phyloP scores from a whole-genome alignment of 2,113 vertebrate species.

The Istiophorus platypterus region DNA sequence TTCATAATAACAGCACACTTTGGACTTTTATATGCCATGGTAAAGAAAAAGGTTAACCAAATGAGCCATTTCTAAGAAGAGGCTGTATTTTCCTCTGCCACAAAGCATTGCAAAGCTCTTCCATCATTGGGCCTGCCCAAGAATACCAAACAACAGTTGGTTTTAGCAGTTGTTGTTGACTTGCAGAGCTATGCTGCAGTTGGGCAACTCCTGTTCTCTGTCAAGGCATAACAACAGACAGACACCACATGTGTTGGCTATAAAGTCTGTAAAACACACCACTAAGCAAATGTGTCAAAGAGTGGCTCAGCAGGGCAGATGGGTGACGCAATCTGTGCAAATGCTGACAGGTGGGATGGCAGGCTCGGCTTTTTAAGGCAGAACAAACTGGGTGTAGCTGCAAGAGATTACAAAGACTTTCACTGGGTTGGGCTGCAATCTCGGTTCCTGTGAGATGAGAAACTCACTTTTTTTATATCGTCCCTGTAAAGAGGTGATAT shows the following conservation, averaged over 20 bases:
- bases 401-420: conserved; percentile 36
- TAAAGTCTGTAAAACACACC: conserved; percentile 72
- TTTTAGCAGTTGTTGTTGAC: conserved; percentile 83
- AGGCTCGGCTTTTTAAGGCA: conserved; percentile 29
- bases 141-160: conserved; percentile 79
- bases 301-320: conserved; percentile 55
- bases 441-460: conserved; percentile 4
- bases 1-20: conserved; percentile 59
- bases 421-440: conserved; percentile 6
- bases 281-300: conserved; percentile 73
- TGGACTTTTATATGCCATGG: conserved; percentile 64
- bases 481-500: no score
- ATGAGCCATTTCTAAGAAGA: conserved; percentile 55
- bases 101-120: conserved; percentile 74
- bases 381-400: conserved; percentile 9
- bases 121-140: conserved; percentile 69
- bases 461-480: conserved; percentile 30
- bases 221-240: conserved; percentile 65
- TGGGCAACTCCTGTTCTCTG: conserved; percentile 77
- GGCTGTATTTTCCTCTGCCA: conserved; percentile 74
- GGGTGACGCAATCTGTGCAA: conserved; percentile 67
- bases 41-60: conserved; percentile 72
- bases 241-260: conserved; percentile 68
- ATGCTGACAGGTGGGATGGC: conserved; percentile 74
- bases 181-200: conserved; percentile 73